Base-by-base conservation (phyloP, 2,797 vertebrate species). In the Phoebastria nigripes region DNA sequence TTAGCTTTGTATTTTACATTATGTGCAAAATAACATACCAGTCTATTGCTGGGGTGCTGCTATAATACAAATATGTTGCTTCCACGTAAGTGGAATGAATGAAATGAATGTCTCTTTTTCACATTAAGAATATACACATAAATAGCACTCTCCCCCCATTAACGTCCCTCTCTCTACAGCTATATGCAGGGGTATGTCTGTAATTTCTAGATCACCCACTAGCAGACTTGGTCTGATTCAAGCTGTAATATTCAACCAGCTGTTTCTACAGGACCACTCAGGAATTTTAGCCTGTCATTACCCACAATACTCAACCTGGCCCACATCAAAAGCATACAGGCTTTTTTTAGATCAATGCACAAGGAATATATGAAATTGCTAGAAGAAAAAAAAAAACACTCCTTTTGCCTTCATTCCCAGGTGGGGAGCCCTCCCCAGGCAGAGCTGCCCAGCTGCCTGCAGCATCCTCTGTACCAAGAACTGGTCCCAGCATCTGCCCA, bases 171-270 rank as follows among this genome's bases (percentile, higher is more conserved):
- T 66, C 19, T 22, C 31, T 20, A 1, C 0, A 62, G 39, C 18
- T 9, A 12, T 0, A 7, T 15, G 2, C 12, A 31, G 16, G 15
- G 11, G 2, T 29, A 17, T 10, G 8, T 2, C 37, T 25, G 7
- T 14, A n/a, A 35, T 49, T 71, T 56, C 19, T 47, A 39, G 24
- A 35, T 80, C 47, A 33, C 51, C 31, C 33, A 35, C 15, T 2
- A 65, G 35, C 70, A 74, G 19, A 9, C 26, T 56, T 35, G n/a
- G 20, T 35, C 56, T 25, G 13, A 31, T 33, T 39, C 39, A 73
- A 14, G 12, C 26, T 58, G 3, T 47, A 44, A 49, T 8, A 65
- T 6, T 25, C 61, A 78, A 41, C 18, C 80, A 89, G 39, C 55
- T 74, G 44, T 29, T 78, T 44, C 54, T 37, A 41, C 41, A 65